Evolutionary conservation across 2,113 vertebrate genomes (phyloP).

Genomic region (Equus quagga): DNA sequence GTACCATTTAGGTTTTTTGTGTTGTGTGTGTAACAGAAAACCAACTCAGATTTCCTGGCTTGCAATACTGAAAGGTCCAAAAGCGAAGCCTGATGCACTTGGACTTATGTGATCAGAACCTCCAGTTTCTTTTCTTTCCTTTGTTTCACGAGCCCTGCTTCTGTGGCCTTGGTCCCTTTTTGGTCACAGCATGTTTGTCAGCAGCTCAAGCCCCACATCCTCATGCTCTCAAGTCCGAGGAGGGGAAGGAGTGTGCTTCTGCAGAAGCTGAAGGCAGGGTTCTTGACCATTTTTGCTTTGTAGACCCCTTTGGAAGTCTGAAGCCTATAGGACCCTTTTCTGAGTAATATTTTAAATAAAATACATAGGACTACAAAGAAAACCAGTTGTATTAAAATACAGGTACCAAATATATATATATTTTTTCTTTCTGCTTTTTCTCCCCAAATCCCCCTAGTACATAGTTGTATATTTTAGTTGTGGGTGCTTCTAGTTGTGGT

Average conservation of each 20-base stretch:
- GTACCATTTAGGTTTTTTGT: conserved; percentile 34
- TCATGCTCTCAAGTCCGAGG: background rate
- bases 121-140: background rate
- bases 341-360: background rate
- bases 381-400: background rate
- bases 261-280: background rate
- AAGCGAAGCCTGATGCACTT: background rate
- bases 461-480: too few species aligned
- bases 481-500: too few species aligned
- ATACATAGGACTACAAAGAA: conserved; percentile 11
- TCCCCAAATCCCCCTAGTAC: too few species aligned
- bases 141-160: conserved; percentile 23
- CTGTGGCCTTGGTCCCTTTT: background rate
- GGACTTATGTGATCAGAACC: background rate
- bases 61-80: background rate
- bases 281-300: background rate
- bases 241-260: background rate
- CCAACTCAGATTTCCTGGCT: background rate
- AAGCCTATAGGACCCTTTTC: background rate
- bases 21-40: conserved; percentile 22
- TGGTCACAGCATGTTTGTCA: background rate
- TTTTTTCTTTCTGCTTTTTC: too few species aligned
- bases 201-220: background rate
- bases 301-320: background rate
- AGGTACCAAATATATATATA: background rate